These are phyloP conservation scores for Anagrus nilaparvatae DNA, from an alignment of 1,140 invertebrate genomes.

Conservation along the genomic window DNA sequence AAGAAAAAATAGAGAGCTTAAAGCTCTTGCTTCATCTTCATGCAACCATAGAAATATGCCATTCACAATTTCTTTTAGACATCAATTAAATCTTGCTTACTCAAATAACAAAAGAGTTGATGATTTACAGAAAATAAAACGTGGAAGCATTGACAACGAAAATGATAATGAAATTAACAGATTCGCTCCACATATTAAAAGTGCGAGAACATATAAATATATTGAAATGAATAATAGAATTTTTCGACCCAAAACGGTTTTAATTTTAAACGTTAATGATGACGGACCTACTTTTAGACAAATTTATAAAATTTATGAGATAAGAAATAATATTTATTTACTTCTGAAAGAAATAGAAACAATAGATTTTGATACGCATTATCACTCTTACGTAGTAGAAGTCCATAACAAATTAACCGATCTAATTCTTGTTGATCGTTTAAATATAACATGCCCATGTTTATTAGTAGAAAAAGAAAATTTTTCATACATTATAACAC, in stretches of 20 bases:
- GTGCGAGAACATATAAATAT: neutral
- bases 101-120: neutral
- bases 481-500: too few species aligned
- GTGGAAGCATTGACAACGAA: neutral
- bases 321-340: neutral
- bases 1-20: conserved; percentile 8
- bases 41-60: neutral
- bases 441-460: too few species aligned
- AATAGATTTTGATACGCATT: too few species aligned
- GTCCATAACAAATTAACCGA: too few species aligned
- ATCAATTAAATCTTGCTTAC: conserved; percentile 5
- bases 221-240: neutral
- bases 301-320: neutral
- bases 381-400: too few species aligned
- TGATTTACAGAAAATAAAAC: neutral
- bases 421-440: too few species aligned
- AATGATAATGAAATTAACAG: neutral
- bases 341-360: too few species aligned
- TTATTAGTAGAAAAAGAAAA: too few species aligned
- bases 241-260: neutral
- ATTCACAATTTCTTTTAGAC: neutral
- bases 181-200: neutral
- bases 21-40: neutral
- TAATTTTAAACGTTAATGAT: neutral
- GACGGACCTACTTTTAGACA: neutral